These are phyloP conservation scores for Phrixothrix hirtus DNA, from an alignment of 2,888 invertebrate species.

Conservation along the genomic window DNA sequence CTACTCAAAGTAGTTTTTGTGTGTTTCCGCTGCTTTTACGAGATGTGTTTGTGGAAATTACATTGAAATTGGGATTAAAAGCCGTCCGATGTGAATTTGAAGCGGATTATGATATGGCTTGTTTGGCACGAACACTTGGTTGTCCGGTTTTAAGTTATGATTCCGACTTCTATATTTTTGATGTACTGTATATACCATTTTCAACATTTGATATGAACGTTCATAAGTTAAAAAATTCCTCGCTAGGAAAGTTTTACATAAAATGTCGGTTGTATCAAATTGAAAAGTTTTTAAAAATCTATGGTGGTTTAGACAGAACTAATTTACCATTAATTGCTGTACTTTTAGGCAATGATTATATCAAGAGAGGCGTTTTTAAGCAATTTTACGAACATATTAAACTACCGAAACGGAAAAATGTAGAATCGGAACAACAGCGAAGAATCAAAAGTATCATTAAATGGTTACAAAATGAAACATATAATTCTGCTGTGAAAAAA, in stretches of 20 bases:
- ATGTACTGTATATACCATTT: constrained; percentile 80
- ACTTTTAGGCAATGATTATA: constrained; percentile 88
- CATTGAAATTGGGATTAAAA: constrained; percentile 66
- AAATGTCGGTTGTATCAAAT: constrained; percentile 74
- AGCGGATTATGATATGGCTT: constrained; percentile 87
- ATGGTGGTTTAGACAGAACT: constrained; percentile 67
- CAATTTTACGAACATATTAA: constrained; percentile 72
- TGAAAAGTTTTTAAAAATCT: constrained; percentile 68
- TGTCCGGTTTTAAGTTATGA: constrained; percentile 92
- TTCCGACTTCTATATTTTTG: constrained; percentile 92
- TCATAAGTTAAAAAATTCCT: constrained; percentile 34
- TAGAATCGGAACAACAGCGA: constrained; percentile 66
- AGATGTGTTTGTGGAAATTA: constrained; percentile 74
- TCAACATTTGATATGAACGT: constrained; percentile 63
- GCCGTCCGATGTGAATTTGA: constrained; percentile 81
- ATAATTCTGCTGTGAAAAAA: constrained; percentile 70
- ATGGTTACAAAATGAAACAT: constrained; percentile 75
- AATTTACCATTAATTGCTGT: constrained; percentile 80
- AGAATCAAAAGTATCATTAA: constrained; percentile 71
- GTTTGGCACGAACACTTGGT: constrained; percentile 72
- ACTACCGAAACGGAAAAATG: constrained; percentile 60
- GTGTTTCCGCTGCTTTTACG: constrained; percentile 77
- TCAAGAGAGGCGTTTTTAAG: constrained; percentile 67
- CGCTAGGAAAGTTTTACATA: constrained; percentile 13
- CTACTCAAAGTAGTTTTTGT: constrained; percentile 59